Base-by-base conservation (phyloP, 1,140 invertebrate species). In the Eurosta solidaginis region DNA sequence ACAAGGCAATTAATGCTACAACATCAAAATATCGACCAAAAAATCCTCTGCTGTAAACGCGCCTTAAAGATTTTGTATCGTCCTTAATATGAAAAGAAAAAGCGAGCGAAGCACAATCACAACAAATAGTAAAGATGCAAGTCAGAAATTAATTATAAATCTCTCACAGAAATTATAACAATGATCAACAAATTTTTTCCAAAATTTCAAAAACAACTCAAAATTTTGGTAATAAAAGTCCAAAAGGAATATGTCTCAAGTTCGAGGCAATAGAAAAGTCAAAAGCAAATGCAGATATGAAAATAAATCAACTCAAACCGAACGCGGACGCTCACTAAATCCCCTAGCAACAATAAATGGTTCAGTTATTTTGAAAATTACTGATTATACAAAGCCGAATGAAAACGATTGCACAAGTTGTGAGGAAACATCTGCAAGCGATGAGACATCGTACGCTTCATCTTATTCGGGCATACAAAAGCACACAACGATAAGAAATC, bases 271-370 rank as follows among this genome's bases (percentile, higher is more conserved):
- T 1, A 2, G 10, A 40, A 36, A 14, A 68, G 14, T 4, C 5
- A 40, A 20, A 10, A 68, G 59, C 36, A 68, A 20, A 68, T 68
- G 6, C n/a, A 68, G 33, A 20, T n/a, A 40, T 33, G 33, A 40
- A 68, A 68, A 68, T 42, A 40, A 68, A 20, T 40, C 59, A 36
- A 68, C 59, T 20, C 59, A 68, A 68, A 68, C 59, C 33, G 59
- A 68, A 29, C 59, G 25, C 5, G 14, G n/a, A 5, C 54, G 59
- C 1, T 3, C 33, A 5, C 2, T 6, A 40, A 22, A 36, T 68
- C 14, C 27, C 14, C n/a, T 33, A 20, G 17, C 17, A 20, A 68
- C 33, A 68, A 36, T 36, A 40, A 68, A 68, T 40, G 59, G 59
- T 12, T 68, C 59, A 9, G 59, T 68, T 42, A 68, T 68, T 2